Conservation (phyloP, 2,113 vertebrate genomes). For the Elaphurus davidianus region DNA sequence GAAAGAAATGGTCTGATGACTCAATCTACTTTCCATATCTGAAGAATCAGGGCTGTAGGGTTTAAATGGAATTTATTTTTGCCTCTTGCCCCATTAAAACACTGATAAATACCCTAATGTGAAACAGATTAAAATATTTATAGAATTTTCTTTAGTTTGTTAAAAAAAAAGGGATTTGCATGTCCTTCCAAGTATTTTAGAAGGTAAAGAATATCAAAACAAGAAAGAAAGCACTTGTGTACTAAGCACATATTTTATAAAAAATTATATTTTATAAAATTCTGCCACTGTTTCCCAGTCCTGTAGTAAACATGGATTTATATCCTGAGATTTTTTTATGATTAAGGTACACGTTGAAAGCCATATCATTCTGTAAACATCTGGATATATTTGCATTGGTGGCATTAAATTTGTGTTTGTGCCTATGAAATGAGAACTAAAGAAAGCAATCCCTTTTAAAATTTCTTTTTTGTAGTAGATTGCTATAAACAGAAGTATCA, state of each 20-base stretch:
- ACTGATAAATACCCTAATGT: not conserved
- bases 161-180: not conserved
- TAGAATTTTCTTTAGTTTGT: not conserved
- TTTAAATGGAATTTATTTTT: not conserved
- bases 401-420: slow-evolving; percentile 17
- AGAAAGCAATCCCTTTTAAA: not conserved
- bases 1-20: not conserved
- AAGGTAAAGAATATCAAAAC: not conserved
- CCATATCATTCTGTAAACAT: not conserved
- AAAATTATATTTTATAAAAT: not conserved
- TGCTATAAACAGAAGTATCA: not conserved
- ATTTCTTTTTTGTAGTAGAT: not conserved
- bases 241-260: not conserved
- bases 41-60: not conserved
- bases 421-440: not conserved
- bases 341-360: not conserved
- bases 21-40: not conserved
- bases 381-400: not conserved
- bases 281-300: not conserved
- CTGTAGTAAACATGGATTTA: not conserved
- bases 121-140: not conserved
- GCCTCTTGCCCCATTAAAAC: rapidly evolving
- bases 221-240: not conserved
- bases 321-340: slow-evolving; percentile 1
- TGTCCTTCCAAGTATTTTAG: not conserved